A percentile compares a stretch with the other conserved stretches of the same genome.
Evolutionary conservation across 2,113 vertebrate genomes (phyloP).

Genomic region (Uria aalge): DNA sequence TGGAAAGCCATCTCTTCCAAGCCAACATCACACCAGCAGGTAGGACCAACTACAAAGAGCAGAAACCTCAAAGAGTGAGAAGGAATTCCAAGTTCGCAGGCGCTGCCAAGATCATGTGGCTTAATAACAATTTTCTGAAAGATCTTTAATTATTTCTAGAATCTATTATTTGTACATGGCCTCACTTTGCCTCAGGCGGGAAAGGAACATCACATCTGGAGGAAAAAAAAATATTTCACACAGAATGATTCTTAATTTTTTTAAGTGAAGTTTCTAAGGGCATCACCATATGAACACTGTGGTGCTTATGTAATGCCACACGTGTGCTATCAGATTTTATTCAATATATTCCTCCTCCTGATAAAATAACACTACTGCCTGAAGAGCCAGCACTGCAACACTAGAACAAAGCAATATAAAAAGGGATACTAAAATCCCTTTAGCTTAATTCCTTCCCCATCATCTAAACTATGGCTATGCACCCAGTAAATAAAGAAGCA

Average conservation of each 20-base stretch:
- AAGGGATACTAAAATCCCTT: neutral
- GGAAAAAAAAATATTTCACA: neutral
- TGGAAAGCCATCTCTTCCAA: neutral
- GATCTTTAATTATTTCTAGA: neutral
- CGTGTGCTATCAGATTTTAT: neutral
- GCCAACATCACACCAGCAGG: neutral
- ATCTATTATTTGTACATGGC: neutral
- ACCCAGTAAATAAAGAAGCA: neutral
- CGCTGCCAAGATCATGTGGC: neutral
- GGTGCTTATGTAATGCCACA: neutral
- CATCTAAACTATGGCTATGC: neutral
- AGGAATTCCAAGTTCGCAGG: neutral
- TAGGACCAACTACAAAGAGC: neutral
- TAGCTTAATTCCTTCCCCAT: neutral
- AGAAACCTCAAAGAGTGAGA: neutral
- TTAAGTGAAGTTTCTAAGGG: neutral
- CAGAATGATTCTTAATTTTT: neutral
- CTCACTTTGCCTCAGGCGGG: neutral
- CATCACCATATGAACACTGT: neutral
- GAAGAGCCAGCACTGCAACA: neutral
- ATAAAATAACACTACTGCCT: neutral
- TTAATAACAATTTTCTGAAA: neutral
- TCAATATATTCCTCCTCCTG: neutral
- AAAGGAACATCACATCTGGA: neutral
- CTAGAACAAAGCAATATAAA: neutral